Base-by-base conservation (phyloP, 2,113 vertebrate species). In the Stegostoma tigrinum region DNA sequence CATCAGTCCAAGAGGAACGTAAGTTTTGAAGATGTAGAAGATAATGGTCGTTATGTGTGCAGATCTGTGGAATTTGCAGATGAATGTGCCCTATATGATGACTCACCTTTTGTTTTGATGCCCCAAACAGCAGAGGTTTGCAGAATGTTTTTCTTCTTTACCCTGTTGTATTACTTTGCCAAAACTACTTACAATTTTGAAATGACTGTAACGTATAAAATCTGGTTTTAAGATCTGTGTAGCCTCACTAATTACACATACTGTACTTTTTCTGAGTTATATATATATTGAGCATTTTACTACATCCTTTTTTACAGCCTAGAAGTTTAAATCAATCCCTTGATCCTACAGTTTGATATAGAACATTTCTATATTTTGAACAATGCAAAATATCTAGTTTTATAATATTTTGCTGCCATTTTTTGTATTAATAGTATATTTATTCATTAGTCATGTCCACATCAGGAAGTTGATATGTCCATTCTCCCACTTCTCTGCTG, bases 61-160 rank as follows among this genome's bases (percentile, higher is more conserved):
- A 97, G 97, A 95, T 98, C 97, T 23, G 68, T 97, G 96, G 98
- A 98, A 85, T 97, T 97, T 96, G 91, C 96, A 95, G 96, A 97
- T 68, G 85, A 42, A 38, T 38, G 27, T 95, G 96, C 95, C 0
- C 97, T 97, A 93, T 96, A 96, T 83, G 97, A 98, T 96, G 96
- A 97, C 23, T 17, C 38, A 96, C 78, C 10, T 0, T 96, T 95
- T 96, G 55, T 97, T 97, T 96, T 80, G 83, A 27, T 66, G 4
- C 42, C 78, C 75, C 86, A 85, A 45, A 6, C n/a, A 7, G 52
- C n/a, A 48, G n/a, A 89, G 95, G 95, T 95, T 45, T 12, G 95
- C 55, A 93, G 19, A 66, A n/a, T 14, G 64, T 64, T 83, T 83
- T 64, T 95, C 48, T 70, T 80, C 23, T 85, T 52, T 38, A 21